Base-by-base conservation (phyloP, 2,797 vertebrate genomes). In the Pantherophis alleghaniensis region DNA sequence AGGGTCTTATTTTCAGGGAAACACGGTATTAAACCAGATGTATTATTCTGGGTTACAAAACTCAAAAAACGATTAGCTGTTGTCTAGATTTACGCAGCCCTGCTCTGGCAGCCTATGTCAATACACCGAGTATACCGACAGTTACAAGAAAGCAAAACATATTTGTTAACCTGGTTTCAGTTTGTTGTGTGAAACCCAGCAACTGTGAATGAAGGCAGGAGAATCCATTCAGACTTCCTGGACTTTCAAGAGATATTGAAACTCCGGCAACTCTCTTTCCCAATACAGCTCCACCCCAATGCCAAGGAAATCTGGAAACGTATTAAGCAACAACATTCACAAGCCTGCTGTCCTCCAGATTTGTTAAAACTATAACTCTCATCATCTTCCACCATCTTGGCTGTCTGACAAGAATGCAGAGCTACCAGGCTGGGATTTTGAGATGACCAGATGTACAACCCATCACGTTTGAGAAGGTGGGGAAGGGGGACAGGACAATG, bases 401-500 rank as follows among this genome's bases (percentile, higher is more conserved):
- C 37, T 83, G 10, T 22, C 20, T 47, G 37, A 83, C 20, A 83
- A 83, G 37, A 83, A 83, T 42, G 74, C 20, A 24, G 74, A 79
- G 18, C 74, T 79, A 79, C 37, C 20, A 79, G 74, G 20, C 22
- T 47, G 42, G 37, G 37, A 47, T 5, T 83, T 83, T 22, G 42
- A 83, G 37, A 83, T 47, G 74, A 47, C 10, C 20, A 24, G 20
- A 47, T 83, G 10, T 47, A 47, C 1, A 47, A 83, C 10, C 26
- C 51, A 55, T 87, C 51, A 55, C 2, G 26, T 87, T 87, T 87
- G 51, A 87, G 14, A 14, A 87, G 24, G 1, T 0, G 26, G 4
- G 9, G 12, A 3, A 3, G 12, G 7, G 7, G 22, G 22, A 5
- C 42, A 47, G 1, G 51, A 22, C 0, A 6, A 24, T 7, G 26